These are phyloP conservation scores for Sinosuthora webbiana DNA, from an alignment of 2,113 vertebrate species.

Conservation along the genomic window DNA sequence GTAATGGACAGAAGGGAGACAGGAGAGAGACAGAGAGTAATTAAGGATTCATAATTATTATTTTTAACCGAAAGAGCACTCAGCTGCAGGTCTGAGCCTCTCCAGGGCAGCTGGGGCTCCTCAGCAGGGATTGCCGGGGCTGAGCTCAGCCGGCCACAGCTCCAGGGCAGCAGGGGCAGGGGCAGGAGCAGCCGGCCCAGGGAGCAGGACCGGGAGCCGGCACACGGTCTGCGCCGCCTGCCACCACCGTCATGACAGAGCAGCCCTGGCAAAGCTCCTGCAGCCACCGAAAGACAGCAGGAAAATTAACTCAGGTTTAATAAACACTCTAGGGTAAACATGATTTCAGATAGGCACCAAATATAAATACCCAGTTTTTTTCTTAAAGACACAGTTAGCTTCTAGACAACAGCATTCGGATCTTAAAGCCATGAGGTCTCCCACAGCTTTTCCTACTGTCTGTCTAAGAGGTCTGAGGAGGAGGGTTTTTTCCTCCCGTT, in stretches of 20 bases:
- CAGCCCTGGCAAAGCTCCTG: background rate
- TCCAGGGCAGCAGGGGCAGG: background rate
- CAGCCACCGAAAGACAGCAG: background rate
- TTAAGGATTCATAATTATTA: background rate
- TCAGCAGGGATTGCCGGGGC: background rate
- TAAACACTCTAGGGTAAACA: constrained; percentile 29
- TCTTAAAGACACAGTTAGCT: constrained; percentile 10
- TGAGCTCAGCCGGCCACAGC: background rate
- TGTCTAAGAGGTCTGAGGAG: background rate
- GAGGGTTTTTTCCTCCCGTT: background rate
- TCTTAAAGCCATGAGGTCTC: background rate
- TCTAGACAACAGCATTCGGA: background rate
- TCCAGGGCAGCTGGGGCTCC: background rate
- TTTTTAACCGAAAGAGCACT: background rate
- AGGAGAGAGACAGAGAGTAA: background rate
- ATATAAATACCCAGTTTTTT: background rate
- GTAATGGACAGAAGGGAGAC: background rate
- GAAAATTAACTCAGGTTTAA: constrained; percentile 28
- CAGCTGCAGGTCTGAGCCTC: background rate
- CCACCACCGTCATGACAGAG: background rate
- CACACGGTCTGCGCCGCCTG: accelerated
- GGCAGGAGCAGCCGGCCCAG: background rate
- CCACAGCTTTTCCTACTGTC: background rate
- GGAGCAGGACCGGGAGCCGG: background rate
- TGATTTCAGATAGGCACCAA: background rate